These are phyloP conservation scores for Tylochromis polylepis DNA, from an alignment of 2,113 vertebrate genomes.

Conservation along the genomic window DNA sequence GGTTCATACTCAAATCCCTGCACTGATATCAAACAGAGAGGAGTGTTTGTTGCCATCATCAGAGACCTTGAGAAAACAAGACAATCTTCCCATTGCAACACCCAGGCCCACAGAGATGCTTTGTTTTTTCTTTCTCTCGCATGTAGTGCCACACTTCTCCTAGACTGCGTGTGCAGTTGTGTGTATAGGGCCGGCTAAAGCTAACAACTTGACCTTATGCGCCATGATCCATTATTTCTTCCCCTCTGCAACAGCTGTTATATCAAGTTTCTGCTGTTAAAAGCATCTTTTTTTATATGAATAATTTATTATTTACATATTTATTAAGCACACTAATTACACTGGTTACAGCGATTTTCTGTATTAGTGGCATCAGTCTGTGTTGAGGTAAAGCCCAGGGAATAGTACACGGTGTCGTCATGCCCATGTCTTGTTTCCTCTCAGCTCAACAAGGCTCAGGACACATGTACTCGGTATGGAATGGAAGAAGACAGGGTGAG, in stretches of 20 bases:
- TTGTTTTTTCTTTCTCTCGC: constrained; percentile 48
- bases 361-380: neutral
- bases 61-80: constrained; percentile 63
- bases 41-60: constrained; percentile 47
- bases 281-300: neutral
- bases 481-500: neutral
- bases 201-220: neutral
- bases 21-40: constrained; percentile 37
- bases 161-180: neutral
- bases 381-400: neutral
- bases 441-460: neutral
- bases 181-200: neutral
- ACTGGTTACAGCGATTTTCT: neutral
- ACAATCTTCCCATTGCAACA: constrained; percentile 14
- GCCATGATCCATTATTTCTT: neutral
- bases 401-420: constrained; percentile 12
- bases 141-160: constrained; percentile 12
- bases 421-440: constrained; percentile 6
- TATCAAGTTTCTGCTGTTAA: neutral
- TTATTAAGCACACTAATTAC: neutral
- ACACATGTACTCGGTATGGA: neutral
- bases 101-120: constrained; percentile 32
- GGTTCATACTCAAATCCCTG: constrained; percentile 43
- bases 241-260: neutral
- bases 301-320: constrained; percentile 5